A percentile compares a stretch with the other conserved stretches of the same genome.
phyloP scores from a whole-genome alignment of 2,888 invertebrate genomes.

The Coecobrya sp. region DNA sequence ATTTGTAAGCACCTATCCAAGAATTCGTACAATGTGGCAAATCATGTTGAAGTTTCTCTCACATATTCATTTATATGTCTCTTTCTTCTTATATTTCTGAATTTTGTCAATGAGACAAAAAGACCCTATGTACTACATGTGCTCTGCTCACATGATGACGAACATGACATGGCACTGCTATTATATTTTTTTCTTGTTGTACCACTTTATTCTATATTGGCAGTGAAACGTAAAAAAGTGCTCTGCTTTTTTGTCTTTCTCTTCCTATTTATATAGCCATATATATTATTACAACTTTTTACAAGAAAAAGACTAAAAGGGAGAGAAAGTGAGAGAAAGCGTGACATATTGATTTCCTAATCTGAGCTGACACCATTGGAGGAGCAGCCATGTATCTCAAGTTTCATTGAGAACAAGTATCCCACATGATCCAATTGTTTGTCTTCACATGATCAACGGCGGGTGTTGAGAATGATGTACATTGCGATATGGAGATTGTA shows the following conservation, averaged over 20 bases:
- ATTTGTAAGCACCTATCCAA: not conserved
- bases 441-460: slow-evolving; percentile 55
- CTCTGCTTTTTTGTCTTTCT: not conserved
- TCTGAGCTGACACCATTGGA: slow-evolving; percentile 66
- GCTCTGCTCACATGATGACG: slow-evolving; percentile 31
- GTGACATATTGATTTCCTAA: slow-evolving; percentile 80
- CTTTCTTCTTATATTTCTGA: not conserved
- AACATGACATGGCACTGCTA: slow-evolving; percentile 38
- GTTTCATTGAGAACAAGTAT: slow-evolving; percentile 42
- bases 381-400: slow-evolving; percentile 61
- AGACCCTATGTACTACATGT: slow-evolving; percentile 15
- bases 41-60: slow-evolving; percentile 33
- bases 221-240: slow-evolving; percentile 23
- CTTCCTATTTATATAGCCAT: not conserved
- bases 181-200: not conserved
- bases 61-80: not conserved
- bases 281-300: slow-evolving; percentile 39
- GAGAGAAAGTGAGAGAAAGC: slow-evolving; percentile 47
- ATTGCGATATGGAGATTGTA: not conserved
- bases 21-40: slow-evolving; percentile 5
- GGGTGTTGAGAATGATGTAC: slow-evolving; percentile 19
- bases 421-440: slow-evolving; percentile 62
- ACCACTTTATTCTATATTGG: slow-evolving; percentile 14
- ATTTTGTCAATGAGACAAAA: slow-evolving; percentile 22
- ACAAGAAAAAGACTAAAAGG: not conserved